phyloP scores from a whole-genome alignment of 1,140 invertebrate species.

The Reticulitermes speratus region DNA sequence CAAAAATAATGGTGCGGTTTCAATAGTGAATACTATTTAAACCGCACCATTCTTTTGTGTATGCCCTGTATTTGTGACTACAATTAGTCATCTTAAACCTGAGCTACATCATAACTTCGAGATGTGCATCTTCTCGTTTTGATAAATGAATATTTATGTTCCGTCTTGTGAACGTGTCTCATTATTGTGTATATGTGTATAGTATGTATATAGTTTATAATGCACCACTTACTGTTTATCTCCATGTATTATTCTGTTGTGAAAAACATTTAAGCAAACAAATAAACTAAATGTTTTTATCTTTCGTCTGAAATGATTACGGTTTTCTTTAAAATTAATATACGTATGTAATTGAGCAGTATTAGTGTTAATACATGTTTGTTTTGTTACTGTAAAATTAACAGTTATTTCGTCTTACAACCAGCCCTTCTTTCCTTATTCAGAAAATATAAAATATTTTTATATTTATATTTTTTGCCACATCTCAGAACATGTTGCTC shows the following conservation, averaged over 20 bases:
- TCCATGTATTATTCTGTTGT: no score
- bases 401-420: background rate
- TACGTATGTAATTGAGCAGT: background rate
- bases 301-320: no score
- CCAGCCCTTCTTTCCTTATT: no score
- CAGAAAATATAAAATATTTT: no score
- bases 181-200: background rate
- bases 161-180: background rate
- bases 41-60: no score
- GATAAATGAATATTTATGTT: background rate
- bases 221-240: no score
- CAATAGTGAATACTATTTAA: no score
- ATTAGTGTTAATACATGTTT: constrained; percentile 14
- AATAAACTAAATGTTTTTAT: no score
- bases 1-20: no score
- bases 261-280: no score
- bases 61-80: background rate
- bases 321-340: background rate
- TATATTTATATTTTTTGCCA: no score
- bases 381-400: constrained; percentile 10
- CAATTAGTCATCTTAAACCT: background rate
- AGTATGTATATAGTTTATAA: background rate
- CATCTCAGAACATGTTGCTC: no score
- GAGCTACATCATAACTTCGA: background rate
- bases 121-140: background rate